Conservation (phyloP, 2,113 vertebrate genomes). For the Calidris pygmaea region DNA sequence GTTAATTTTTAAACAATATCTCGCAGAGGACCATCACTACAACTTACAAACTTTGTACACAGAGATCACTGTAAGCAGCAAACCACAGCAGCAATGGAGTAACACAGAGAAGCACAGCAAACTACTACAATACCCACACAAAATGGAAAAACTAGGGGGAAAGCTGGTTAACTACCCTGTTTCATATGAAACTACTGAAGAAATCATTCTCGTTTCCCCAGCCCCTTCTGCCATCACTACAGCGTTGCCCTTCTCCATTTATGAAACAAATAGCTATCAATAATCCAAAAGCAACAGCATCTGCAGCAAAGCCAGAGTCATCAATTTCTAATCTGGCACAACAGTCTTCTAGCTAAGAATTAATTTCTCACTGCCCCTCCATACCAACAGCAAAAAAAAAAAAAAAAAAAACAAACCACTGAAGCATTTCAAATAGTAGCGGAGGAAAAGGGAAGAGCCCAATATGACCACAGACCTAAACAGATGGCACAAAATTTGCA, state of each 20-base stretch:
- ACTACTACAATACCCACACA: neutral
- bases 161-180: neutral
- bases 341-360: neutral
- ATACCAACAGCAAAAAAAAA: neutral
- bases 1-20: neutral
- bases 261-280: neutral
- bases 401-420: neutral
- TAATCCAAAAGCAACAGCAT: neutral
- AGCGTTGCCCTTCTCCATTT: neutral
- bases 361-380: neutral
- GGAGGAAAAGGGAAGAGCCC: neutral
- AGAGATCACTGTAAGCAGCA: neutral
- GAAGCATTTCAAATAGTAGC: neutral
- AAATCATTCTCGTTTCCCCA: neutral
- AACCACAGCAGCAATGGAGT: neutral
- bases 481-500: neutral
- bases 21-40: neutral
- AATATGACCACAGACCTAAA: neutral
- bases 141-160: neutral
- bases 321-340: neutral
- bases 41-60: neutral
- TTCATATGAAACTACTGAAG: neutral
- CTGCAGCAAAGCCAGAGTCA: neutral
- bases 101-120: neutral
- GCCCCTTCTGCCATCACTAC: neutral